These are phyloP conservation scores for Caenorhabditis angaria DNA, from an alignment of 2,888 invertebrate genomes.

Conservation along the genomic window DNA sequence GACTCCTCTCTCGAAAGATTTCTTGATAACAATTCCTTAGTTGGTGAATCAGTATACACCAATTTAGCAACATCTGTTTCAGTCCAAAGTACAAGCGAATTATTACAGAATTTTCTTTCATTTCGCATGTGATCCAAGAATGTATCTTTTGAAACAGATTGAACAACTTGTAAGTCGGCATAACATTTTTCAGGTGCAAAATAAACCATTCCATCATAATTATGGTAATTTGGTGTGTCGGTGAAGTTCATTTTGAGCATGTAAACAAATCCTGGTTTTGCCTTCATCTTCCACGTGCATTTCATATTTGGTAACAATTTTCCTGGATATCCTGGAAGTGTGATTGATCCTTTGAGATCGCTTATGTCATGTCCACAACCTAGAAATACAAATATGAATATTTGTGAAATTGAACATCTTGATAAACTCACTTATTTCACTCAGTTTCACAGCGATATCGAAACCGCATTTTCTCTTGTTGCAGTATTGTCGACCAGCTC, in stretches of 20 bases:
- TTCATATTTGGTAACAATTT: conserved; percentile 48
- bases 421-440: conserved; percentile 45
- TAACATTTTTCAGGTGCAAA: background rate
- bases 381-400: conserved; percentile 12
- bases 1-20: background rate
- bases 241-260: conserved; percentile 58
- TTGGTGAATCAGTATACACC: conserved; percentile 33
- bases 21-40: conserved; percentile 16
- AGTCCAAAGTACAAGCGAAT: background rate
- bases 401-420: conserved; percentile 2
- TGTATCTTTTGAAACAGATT: background rate
- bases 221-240: conserved; percentile 9
- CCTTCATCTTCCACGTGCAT: conserved; percentile 64
- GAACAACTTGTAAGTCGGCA: background rate
- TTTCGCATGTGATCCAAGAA: background rate
- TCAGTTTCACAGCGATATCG: conserved; percentile 55
- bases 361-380: conserved; percentile 65
- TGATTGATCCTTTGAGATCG: conserved; percentile 54
- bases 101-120: background rate
- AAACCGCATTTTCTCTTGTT: conserved; percentile 64
- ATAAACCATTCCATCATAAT: background rate
- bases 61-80: background rate
- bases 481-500: conserved; percentile 56
- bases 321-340: conserved; percentile 61
- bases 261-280: conserved; percentile 61